Evolutionary conservation across 1,140 invertebrate genomes (phyloP).

Genomic region (Drosophila pruinosa): DNA sequence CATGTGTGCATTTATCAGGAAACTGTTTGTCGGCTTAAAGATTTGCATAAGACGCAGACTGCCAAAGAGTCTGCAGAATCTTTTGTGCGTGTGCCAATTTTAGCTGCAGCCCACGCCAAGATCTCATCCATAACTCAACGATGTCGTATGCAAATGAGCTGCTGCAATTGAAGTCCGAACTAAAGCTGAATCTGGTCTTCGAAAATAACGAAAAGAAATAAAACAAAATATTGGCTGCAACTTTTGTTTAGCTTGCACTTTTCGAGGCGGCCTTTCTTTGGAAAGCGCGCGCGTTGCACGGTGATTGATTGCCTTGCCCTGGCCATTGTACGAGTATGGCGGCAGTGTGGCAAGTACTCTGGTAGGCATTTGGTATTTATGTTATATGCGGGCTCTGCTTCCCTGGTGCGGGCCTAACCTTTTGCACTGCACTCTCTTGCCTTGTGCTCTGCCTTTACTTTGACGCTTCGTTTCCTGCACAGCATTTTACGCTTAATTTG

Average conservation of each 20-base stretch:
- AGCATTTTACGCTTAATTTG: slow-evolving; percentile 77
- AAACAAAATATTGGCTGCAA: slow-evolving; percentile 34
- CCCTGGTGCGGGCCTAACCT: slow-evolving; percentile 66
- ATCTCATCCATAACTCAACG: slow-evolving; percentile 43
- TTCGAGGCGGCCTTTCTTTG: slow-evolving; percentile 59
- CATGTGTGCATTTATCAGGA: slow-evolving; percentile 64
- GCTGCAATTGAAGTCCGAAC: slow-evolving; percentile 38
- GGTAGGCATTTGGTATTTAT: slow-evolving; percentile 2
- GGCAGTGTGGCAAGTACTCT: slow-evolving; percentile 26
- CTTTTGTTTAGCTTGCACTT: slow-evolving; percentile 36
- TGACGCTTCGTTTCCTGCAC: slow-evolving; percentile 48
- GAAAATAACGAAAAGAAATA: neutral
- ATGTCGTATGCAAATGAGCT: slow-evolving; percentile 45
- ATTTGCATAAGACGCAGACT: slow-evolving; percentile 64
- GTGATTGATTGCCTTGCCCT: slow-evolving; percentile 71
- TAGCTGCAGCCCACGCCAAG: slow-evolving; percentile 37
- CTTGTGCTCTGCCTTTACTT: slow-evolving; percentile 22
- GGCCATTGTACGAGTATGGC: slow-evolving; percentile 10
- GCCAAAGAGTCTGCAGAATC: slow-evolving; percentile 32
- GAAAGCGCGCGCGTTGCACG: slow-evolving; percentile 57
- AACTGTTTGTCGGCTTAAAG: slow-evolving; percentile 57
- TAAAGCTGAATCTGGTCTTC: neutral
- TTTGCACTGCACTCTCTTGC: slow-evolving; percentile 52
- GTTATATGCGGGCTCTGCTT: slow-evolving; percentile 43
- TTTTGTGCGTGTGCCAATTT: slow-evolving; percentile 77